Base-by-base conservation (phyloP, 2,888 invertebrate species). In the Erannis defoliaria region DNA sequence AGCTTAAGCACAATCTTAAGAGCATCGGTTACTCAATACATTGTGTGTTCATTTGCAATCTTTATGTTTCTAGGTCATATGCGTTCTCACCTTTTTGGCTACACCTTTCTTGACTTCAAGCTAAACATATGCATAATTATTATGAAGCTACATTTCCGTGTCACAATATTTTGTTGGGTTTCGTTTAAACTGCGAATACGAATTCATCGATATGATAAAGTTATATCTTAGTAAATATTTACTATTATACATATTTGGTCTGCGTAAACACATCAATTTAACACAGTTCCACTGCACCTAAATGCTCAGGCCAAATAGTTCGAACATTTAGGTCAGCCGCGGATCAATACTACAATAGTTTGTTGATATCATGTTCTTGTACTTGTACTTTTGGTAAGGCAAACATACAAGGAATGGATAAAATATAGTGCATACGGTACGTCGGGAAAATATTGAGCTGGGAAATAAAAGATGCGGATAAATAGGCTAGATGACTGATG, bases 251-350 rank as follows among this genome's bases (percentile, higher is more conserved):
- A n/a, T n/a, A 31, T 46, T 19, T 6, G 31, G 18, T 14, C 5
- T 12, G 18, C 4, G 45, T 33, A 19, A 31, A 46, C 46, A 54
- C 5, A 23, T 10, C 43, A 26, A 35, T 29, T 2, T 37, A 31
- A 31, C 31, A 19, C 46, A 6, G 46, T 54, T 23, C 21, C 18
- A 35, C 35, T 55, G 54, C 37, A 16, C 21, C 55, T 12, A 26
- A 26, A 55, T 26, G 53, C 29, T 43, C 26, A 43, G 31, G 9
- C 37, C 19, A 31, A 19, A 50, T 59, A 48, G 56, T 23, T 38
- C 51, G 55, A 66, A 60, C 66, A 76, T 74, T 74, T 70, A 62
- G 77, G 78, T 77, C 75, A 77, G 33, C 31, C 62, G 18, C n/a
- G 55, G 76, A 73, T 76, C 76, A 67, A 76, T 74, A 68, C 51